A percentile compares a stretch with the other conserved stretches of the same genome.
phyloP scores from a whole-genome alignment of 2,888 invertebrate genomes.

The Polietes domitor region DNA sequence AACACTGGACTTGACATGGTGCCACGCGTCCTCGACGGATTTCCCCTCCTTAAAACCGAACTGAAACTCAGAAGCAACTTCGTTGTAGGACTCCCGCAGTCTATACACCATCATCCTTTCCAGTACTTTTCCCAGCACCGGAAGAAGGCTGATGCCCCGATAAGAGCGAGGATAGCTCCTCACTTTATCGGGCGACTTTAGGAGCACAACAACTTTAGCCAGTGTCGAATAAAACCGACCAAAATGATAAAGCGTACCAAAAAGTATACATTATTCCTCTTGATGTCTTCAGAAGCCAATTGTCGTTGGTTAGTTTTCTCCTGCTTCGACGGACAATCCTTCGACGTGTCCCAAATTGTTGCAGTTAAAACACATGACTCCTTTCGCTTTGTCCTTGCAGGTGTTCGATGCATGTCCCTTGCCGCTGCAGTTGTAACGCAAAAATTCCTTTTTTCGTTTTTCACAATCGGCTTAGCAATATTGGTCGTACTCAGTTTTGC shows the following conservation, averaged over 20 bases:
- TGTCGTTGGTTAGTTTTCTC: constrained; percentile 34
- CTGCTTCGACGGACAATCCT: constrained; percentile 37
- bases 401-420: constrained; percentile 57
- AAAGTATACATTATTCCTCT: constrained; percentile 36
- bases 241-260: not conserved
- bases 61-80: too few relatives aligned
- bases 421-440: constrained; percentile 58
- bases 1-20: too few relatives aligned
- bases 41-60: too few relatives aligned
- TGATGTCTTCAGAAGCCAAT: constrained; percentile 36
- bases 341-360: constrained; percentile 41
- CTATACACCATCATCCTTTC: too few relatives aligned
- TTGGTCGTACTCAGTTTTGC: not conserved
- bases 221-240: constrained; percentile 44
- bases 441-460: constrained; percentile 18
- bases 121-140: too few relatives aligned
- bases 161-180: too few relatives aligned
- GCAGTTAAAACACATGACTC: constrained; percentile 58
- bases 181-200: too few relatives aligned
- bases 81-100: too few relatives aligned
- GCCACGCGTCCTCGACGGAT: too few relatives aligned
- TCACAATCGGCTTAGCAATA: not conserved
- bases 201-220: too few relatives aligned
- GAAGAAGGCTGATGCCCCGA: too few relatives aligned
- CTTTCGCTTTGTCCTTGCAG: constrained; percentile 48